Percentiles rank a stretch among this genome's conserved stretches.
Conservation (phyloP, 2,797 vertebrate genomes). For the Anas capensis region DNA sequence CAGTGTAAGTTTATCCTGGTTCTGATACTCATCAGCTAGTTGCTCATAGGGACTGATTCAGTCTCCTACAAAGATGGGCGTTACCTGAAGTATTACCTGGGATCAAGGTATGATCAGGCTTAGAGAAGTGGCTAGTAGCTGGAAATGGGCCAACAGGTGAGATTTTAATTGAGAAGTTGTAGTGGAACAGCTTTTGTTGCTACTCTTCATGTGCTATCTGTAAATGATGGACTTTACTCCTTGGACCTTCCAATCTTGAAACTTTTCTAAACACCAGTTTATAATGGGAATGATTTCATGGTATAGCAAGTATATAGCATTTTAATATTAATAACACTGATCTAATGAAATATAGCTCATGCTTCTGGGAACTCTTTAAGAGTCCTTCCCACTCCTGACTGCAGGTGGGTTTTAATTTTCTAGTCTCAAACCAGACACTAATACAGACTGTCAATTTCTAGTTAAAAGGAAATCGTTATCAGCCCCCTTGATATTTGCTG, state of each 20-base stretch:
- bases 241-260: neutral
- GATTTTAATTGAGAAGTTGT: neutral
- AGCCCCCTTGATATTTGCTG: conserved; percentile 60
- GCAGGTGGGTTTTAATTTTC: conserved; percentile 13
- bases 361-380: conserved; percentile 28
- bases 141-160: neutral
- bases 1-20: neutral
- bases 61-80: neutral
- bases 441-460: conserved; percentile 52
- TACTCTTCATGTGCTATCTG: neutral
- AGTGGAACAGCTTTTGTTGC: neutral
- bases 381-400: neutral
- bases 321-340: conserved; percentile 13
- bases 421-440: conserved; percentile 37
- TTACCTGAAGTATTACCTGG: neutral
- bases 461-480: conserved; percentile 68
- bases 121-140: neutral
- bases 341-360: conserved; percentile 27
- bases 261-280: neutral
- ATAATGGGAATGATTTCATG: neutral
- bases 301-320: neutral
- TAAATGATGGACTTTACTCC: neutral
- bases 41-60: neutral
- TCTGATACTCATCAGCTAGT: neutral
- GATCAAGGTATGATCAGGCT: neutral